Conservation (phyloP, 2,797 vertebrate genomes). For the Semaprochilodus insignis region DNA sequence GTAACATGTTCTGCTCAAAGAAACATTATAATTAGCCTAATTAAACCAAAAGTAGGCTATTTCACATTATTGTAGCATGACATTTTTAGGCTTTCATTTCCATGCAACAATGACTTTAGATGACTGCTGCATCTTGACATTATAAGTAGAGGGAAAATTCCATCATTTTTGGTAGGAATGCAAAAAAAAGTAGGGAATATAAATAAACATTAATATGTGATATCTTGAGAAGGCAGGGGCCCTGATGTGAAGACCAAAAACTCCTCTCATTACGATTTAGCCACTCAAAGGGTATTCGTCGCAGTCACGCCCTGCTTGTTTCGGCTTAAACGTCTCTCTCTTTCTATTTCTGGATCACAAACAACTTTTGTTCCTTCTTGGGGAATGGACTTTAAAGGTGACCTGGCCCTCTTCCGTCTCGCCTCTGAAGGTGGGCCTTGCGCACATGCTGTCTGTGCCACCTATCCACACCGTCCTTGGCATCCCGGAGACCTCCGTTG, state of each 20-base stretch:
- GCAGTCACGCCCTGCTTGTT: slow-evolving; percentile 10
- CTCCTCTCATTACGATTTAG: not conserved
- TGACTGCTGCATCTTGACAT: slow-evolving; percentile 11
- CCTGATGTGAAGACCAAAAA: slow-evolving; percentile 11
- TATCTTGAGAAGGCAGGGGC: not conserved
- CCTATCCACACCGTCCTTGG: slow-evolving; percentile 74
- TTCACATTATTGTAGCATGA: slow-evolving; percentile 44
- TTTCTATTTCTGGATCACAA: slow-evolving; percentile 30
- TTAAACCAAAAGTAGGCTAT: slow-evolving; percentile 49
- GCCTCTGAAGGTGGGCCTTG: slow-evolving; percentile 48
- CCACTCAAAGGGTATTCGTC: slow-evolving; percentile 5
- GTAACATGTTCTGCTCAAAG: slow-evolving; percentile 51
- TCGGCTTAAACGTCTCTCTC: not conserved
- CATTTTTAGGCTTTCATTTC: slow-evolving; percentile 39
- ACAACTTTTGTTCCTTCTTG: slow-evolving; percentile 39
- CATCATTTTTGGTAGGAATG: slow-evolving; percentile 14
- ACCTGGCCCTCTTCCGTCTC: slow-evolving; percentile 36
- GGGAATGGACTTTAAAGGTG: slow-evolving; percentile 54
- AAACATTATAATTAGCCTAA: slow-evolving; percentile 61
- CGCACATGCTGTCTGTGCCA: slow-evolving; percentile 48
- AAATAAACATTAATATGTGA: not conserved
- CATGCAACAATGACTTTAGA: slow-evolving; percentile 5
- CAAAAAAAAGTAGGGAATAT: not conserved
- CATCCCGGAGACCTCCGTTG: slow-evolving; percentile 77
- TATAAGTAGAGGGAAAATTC: not conserved